Evolutionary conservation across 2,888 invertebrate species (phyloP).

Genomic region (Dermolepida albohirtum): DNA sequence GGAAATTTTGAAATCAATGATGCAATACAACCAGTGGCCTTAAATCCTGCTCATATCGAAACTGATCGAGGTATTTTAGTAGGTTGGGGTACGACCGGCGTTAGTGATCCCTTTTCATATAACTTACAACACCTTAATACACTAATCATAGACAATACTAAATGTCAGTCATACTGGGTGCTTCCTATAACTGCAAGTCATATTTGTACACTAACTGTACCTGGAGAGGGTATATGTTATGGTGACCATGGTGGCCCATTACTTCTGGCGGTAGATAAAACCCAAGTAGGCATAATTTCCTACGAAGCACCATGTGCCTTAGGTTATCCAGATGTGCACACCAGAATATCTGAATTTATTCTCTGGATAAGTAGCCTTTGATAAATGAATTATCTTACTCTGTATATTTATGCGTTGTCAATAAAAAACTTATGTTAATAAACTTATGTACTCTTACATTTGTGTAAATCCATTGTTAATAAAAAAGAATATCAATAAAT

Average conservation of each 20-base stretch:
- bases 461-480: no score
- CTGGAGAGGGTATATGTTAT: slow-evolving; percentile 71
- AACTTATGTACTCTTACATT: no score
- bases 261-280: slow-evolving; percentile 57
- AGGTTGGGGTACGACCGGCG: slow-evolving; percentile 58
- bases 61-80: slow-evolving; percentile 38
- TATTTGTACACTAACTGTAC: slow-evolving; percentile 70
- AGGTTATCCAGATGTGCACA: slow-evolving; percentile 69
- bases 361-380: no score
- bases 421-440: no score
- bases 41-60: slow-evolving; percentile 31
- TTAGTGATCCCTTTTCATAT: slow-evolving; percentile 68
- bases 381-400: no score
- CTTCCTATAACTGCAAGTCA: not conserved
- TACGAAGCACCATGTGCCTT: slow-evolving; percentile 68
- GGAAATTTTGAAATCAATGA: slow-evolving; percentile 41
- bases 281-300: slow-evolving; percentile 67
- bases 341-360: slow-evolving; percentile 66
- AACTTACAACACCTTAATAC: slow-evolving; percentile 70
- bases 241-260: slow-evolving; percentile 71
- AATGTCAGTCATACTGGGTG: slow-evolving; percentile 65
- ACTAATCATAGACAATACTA: slow-evolving; percentile 66
- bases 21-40: slow-evolving; percentile 43
- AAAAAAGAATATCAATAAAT: no score
- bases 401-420: no score